Conservation (phyloP, 1,140 invertebrate genomes). For the Drosophila pallidifrons region DNA sequence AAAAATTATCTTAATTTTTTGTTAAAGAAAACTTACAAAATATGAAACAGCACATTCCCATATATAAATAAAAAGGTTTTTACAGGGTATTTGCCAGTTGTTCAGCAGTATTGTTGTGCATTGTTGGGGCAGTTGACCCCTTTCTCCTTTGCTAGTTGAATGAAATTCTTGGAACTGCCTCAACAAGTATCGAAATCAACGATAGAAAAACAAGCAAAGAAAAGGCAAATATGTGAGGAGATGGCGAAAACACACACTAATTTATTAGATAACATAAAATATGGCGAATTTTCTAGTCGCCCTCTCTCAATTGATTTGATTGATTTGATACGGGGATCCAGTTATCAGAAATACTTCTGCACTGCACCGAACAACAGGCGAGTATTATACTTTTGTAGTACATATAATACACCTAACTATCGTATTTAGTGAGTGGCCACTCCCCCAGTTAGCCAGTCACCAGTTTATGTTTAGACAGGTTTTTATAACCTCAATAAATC, state of each 20-base stretch:
- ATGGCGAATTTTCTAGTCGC: not conserved
- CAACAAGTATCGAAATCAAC: slow-evolving; percentile 16
- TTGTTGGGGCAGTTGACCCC: no score
- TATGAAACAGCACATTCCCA: no score
- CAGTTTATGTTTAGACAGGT: slow-evolving; percentile 27
- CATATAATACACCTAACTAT: not conserved
- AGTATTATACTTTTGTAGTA: not conserved
- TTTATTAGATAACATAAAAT: slow-evolving; percentile 16
- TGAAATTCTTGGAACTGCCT: slow-evolving; percentile 43
- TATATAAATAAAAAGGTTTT: no score
- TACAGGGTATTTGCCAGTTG: no score
- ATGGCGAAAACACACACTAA: slow-evolving; percentile 9
- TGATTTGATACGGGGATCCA: slow-evolving; percentile 31
- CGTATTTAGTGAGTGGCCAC: not conserved
- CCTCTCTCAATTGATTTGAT: slow-evolving; percentile 25
- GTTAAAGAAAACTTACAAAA: no score
- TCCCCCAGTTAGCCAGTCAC: not conserved
- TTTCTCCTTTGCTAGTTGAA: no score
- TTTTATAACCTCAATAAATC: slow-evolving; percentile 32
- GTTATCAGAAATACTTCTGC: slow-evolving; percentile 10
- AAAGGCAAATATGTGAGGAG: not conserved
- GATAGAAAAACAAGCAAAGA: not conserved
- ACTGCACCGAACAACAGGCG: not conserved
- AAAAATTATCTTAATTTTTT: no score
- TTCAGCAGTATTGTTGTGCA: no score